Base-by-base conservation (phyloP, 2,888 invertebrate genomes). In the Pocota personata region DNA sequence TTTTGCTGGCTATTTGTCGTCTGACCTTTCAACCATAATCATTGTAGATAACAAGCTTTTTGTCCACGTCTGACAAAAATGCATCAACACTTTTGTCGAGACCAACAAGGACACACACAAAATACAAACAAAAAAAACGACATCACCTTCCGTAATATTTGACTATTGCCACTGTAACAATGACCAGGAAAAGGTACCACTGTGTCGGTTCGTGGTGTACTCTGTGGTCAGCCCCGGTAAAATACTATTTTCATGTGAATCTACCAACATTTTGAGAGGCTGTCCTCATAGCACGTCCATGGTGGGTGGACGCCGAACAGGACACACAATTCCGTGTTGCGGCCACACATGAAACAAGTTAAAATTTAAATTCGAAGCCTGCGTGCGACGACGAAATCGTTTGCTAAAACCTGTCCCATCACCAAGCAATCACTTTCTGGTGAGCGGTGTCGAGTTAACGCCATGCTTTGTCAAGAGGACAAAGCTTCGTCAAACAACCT, bases 361-460 rank as follows among this genome's bases (percentile, higher is more conserved):
- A 73, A 78, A 62, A 67, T 46, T 66, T 69, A 50, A 78, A 73
- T 69, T 78, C 67, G 67, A 67, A 67, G 67, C 72, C 72, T 72
- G 71, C 27, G 79, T 50, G 48, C 35, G 72, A 62, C 52, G 55
- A 67, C 43, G 50, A 78, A 78, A 73, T 83, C 67, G 72, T 73
- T 78, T 69, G 73, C 78, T 80, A 52, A 60, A 80, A 55, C 80
- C 75, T 73, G 78, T 83, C 83, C n/a, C 78, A 40, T 78, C 78
- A 73, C 62, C 73, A 50, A 83, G 57, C 66, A 78, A 83, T 83
- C 83, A 62, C 55, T 73, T 73, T 73, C 67, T 69, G 55, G 78
- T 48, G 48, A 83, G 50, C 24, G 46, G 78, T 78, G 83, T 78
- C 73, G 27, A 83, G 83, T 83, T 78, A 83, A 83, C 83, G 78